These are phyloP conservation scores for Spodoptera exigua DNA, from an alignment of 2,888 invertebrate species.

Conservation along the genomic window DNA sequence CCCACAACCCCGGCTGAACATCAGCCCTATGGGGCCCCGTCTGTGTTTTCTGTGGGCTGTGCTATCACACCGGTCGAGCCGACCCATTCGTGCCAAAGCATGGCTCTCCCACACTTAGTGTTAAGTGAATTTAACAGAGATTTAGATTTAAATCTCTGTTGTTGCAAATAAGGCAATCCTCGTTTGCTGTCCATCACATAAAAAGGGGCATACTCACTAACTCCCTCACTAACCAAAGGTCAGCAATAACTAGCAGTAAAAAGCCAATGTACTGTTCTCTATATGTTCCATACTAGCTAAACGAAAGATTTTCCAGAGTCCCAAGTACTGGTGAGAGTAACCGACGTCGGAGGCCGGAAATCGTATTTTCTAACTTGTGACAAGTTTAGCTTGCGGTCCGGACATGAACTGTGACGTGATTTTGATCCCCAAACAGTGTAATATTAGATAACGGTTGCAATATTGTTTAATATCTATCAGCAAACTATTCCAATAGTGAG, in stretches of 20 bases:
- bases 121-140: too few relatives aligned
- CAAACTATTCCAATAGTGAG: slow-evolving; percentile 41
- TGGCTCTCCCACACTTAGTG: too few relatives aligned
- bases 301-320: slow-evolving; percentile 18
- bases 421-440: slow-evolving; percentile 27
- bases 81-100: too few relatives aligned
- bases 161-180: too few relatives aligned
- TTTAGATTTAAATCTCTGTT: too few relatives aligned
- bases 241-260: not conserved
- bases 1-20: too few relatives aligned
- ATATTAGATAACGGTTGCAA: slow-evolving; percentile 33
- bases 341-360: slow-evolving; percentile 33
- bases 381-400: slow-evolving; percentile 34
- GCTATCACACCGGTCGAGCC: too few relatives aligned
- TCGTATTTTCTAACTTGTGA: slow-evolving; percentile 44
- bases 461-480: slow-evolving; percentile 38
- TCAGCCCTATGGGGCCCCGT: too few relatives aligned
- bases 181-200: too few relatives aligned
- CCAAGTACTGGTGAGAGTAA: slow-evolving; percentile 8
- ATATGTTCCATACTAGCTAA: slow-evolving; percentile 14
- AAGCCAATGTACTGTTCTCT: slow-evolving; percentile 11
- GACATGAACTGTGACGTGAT: slow-evolving; percentile 24
- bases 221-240: too few relatives aligned
- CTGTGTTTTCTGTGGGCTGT: too few relatives aligned
- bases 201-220: too few relatives aligned